A percentile compares a stretch with the other conserved stretches of the same genome.
phyloP scores from a whole-genome alignment of 1,140 invertebrate species.

The Leptinotarsa undecemlineata region DNA sequence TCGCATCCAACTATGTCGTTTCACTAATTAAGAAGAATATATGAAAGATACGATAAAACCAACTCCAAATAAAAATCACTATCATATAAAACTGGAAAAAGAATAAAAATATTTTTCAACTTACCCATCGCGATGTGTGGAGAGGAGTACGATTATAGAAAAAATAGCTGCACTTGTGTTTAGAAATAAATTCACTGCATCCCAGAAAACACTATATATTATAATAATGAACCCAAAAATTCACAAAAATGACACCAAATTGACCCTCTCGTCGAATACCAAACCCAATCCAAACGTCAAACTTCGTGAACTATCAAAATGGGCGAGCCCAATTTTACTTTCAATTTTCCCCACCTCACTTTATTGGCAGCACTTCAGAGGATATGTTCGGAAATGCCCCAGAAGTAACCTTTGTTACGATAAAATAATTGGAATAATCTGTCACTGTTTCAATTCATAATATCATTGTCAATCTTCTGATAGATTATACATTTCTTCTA shows the following conservation, averaged over 20 bases:
- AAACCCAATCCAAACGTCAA: conserved; percentile 12
- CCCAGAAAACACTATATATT: neutral
- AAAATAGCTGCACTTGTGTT: neutral
- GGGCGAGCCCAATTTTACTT: conserved; percentile 25
- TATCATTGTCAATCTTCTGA: no score
- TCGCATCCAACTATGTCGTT: neutral
- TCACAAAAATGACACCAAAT: conserved; percentile 13
- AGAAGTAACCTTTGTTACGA: no score
- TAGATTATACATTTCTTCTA: no score
- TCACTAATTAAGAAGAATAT: no score
- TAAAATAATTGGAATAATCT: no score
- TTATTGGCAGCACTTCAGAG: neutral
- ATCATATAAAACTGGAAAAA: neutral
- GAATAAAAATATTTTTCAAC: neutral
- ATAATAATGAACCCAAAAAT: neutral
- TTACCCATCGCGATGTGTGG: neutral
- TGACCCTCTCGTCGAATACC: neutral
- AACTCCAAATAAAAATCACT: neutral
- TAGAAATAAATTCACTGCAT: neutral
- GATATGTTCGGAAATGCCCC: neutral
- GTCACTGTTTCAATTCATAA: no score
- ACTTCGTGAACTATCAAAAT: conserved; percentile 24
- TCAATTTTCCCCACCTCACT: neutral
- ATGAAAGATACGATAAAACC: no score
- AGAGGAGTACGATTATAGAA: neutral